Percentiles rank a stretch among this genome's conserved stretches.
Evolutionary conservation across 2,888 invertebrate genomes (phyloP).

Genomic region (Polylopha cassiicola): DNA sequence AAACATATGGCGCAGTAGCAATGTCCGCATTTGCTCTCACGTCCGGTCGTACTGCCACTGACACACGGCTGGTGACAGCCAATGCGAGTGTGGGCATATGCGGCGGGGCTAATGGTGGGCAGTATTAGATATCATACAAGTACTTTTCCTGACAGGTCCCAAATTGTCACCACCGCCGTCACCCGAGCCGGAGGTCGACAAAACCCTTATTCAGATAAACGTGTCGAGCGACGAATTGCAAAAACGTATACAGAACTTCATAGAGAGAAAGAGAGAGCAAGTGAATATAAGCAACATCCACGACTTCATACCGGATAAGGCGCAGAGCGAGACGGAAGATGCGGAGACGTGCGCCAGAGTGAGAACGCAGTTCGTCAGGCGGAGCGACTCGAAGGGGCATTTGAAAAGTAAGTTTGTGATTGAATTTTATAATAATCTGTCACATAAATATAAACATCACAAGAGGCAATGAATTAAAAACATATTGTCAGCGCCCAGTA

Average conservation of each 20-base stretch:
- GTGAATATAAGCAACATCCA: constrained; percentile 82
- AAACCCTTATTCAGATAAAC: constrained; percentile 80
- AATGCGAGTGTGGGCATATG: too few relatives aligned
- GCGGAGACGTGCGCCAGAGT: constrained; percentile 85
- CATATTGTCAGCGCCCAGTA: too few relatives aligned
- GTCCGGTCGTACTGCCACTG: too few relatives aligned
- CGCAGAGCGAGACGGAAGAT: constrained; percentile 52
- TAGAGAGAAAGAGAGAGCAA: constrained; percentile 85
- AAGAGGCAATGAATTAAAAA: too few relatives aligned
- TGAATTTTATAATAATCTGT: not conserved
- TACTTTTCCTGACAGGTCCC: constrained; percentile 26
- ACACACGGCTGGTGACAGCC: too few relatives aligned
- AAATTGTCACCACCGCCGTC: constrained; percentile 24
- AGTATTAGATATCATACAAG: not conserved
- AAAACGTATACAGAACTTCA: constrained; percentile 84
- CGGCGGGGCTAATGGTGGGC: too few relatives aligned
- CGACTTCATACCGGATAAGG: constrained; percentile 80
- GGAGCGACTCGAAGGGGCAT: constrained; percentile 87
- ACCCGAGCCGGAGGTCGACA: constrained; percentile 38
- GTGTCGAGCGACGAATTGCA: constrained; percentile 81
- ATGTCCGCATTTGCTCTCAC: too few relatives aligned
- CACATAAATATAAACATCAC: too few relatives aligned
- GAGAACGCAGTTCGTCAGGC: constrained; percentile 82
- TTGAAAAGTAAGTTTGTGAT: constrained; percentile 80
- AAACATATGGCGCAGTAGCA: too few relatives aligned